A percentile compares a stretch with the other conserved stretches of the same genome.
These are phyloP conservation scores for Drosophila ficusphila DNA, from an alignment of 1,140 invertebrate genomes.

Conservation along the genomic window DNA sequence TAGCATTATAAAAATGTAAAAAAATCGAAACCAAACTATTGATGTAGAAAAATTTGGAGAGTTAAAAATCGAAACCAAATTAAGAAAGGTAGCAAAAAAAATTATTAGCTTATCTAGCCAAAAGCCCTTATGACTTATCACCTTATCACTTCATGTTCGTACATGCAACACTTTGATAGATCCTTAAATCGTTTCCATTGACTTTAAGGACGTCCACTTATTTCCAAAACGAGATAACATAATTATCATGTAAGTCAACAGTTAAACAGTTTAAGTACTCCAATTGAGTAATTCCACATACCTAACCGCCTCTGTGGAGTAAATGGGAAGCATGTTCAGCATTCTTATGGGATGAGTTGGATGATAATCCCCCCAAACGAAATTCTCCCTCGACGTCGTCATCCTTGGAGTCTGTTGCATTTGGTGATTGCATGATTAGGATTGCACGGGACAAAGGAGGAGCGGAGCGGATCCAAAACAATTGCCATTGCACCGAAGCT, in stretches of 20 bases:
- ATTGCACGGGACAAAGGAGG: constrained; percentile 55
- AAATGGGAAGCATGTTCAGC: background rate
- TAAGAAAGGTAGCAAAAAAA: no score
- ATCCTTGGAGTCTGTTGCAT: constrained; percentile 29
- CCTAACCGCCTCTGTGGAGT: background rate
- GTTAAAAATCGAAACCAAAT: no score
- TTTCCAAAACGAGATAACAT: background rate
- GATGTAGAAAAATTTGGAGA: no score
- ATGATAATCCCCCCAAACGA: background rate
- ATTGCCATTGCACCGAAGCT: constrained; percentile 4
- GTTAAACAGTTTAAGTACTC: background rate
- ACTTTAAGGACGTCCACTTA: no score
- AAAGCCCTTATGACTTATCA: no score
- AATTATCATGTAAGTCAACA: no score
- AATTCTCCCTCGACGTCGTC: constrained; percentile 12
- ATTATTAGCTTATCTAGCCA: no score
- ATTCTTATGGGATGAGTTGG: constrained; percentile 1
- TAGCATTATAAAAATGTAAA: no score
- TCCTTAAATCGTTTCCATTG: no score
- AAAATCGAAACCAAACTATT: no score
- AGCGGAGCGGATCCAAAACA: constrained; percentile 5
- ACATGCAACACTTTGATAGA: no score
- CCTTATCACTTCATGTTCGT: no score
- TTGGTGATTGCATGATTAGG: constrained; percentile 54
- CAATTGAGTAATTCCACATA: background rate